These are phyloP conservation scores for Stylophora pistillata DNA, from an alignment of 64 coral and sea anemone species.

Conservation along the genomic window DNA sequence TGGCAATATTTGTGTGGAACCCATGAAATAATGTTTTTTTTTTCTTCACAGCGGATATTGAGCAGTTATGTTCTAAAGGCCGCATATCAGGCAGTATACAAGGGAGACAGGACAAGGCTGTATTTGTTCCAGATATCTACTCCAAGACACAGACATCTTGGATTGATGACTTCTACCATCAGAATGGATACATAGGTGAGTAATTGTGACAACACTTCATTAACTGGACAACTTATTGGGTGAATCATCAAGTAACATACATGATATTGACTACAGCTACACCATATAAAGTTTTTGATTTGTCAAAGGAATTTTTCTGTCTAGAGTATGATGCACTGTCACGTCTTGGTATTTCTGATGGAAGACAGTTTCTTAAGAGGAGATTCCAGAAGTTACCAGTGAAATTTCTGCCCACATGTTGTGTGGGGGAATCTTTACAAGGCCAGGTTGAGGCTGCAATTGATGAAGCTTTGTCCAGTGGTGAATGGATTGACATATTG, in stretches of 20 bases:
- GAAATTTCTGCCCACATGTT: conserved; percentile 86
- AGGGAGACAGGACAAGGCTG: conserved; percentile 82
- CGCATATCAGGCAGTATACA: conserved; percentile 84
- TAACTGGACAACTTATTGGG: too few relatives aligned
- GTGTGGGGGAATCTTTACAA: conserved; percentile 80
- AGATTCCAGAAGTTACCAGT: conserved; percentile 61
- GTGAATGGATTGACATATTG: conserved; percentile 65
- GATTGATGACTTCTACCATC: conserved; percentile 96
- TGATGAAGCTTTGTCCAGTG: conserved; percentile 76
- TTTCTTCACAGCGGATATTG: conserved; percentile 58
- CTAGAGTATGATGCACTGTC: conserved; percentile 89
- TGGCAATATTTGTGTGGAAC: background rate
- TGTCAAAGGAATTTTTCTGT: background rate
- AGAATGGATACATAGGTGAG: conserved; percentile 99
- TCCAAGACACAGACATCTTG: conserved; percentile 86
- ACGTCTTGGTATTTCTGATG: conserved; percentile 94
- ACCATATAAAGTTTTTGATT: too few relatives aligned
- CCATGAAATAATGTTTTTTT: background rate
- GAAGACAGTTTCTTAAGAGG: conserved; percentile 83
- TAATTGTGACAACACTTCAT: background rate
- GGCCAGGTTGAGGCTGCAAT: conserved; percentile 79
- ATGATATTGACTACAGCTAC: too few relatives aligned
- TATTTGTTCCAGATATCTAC: conserved; percentile 95
- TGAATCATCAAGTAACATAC: too few relatives aligned
- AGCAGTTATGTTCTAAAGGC: conserved; percentile 48